These are phyloP conservation scores for Procambarus virginalis DNA, from an alignment of 1,140 invertebrate genomes.

Conservation along the genomic window DNA sequence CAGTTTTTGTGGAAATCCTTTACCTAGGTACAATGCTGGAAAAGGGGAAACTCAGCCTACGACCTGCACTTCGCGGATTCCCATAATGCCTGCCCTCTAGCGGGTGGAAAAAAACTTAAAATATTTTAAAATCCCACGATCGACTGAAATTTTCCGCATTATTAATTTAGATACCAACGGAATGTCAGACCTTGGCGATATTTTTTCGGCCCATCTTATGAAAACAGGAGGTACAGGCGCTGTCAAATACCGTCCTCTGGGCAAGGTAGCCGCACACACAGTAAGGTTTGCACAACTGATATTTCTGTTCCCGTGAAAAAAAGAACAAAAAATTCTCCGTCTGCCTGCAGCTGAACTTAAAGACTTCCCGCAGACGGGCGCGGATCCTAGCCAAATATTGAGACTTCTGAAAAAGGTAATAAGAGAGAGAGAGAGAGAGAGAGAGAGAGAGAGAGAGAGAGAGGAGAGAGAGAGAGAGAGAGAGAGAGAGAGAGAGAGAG, in stretches of 20 bases:
- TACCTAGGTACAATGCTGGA: constrained; percentile 45
- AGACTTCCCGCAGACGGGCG: constrained; percentile 28
- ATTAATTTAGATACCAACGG: neutral
- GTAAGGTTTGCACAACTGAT: constrained; percentile 47
- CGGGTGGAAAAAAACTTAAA: neutral
- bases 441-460: neutral
- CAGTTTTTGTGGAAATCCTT: constrained; percentile 60
- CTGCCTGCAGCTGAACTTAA: constrained; percentile 44
- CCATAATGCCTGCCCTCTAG: constrained; percentile 11
- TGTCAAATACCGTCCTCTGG: neutral
- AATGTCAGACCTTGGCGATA: neutral
- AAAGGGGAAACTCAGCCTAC: constrained; percentile 48
- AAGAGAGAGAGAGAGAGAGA: constrained; percentile 41
- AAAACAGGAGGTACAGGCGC: neutral
- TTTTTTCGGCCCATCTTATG: neutral
- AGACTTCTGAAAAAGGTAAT: constrained; percentile 40
- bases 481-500: neutral
- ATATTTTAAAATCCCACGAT: neutral
- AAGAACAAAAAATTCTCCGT: constrained; percentile 7
- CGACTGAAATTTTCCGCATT: neutral
- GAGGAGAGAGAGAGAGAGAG: constrained; percentile 18
- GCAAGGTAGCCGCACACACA: neutral
- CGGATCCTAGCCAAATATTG: constrained; percentile 43
- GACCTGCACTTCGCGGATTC: constrained; percentile 20
- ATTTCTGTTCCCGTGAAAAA: constrained; percentile 22